Evolutionary conservation across 2,888 invertebrate species (phyloP).

Genomic region (Eupithecia pulchellata): DNA sequence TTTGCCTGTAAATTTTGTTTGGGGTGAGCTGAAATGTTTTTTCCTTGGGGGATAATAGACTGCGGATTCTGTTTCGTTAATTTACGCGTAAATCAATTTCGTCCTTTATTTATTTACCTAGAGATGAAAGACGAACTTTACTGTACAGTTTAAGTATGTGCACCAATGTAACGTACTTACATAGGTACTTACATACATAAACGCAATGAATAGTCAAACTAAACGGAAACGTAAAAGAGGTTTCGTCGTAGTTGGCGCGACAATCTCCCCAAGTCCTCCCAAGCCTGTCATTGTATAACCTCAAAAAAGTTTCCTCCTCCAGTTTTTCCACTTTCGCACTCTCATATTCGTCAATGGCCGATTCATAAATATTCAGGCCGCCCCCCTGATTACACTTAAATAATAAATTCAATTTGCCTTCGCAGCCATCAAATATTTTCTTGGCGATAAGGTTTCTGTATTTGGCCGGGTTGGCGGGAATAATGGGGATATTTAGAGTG

Average conservation of each 20-base stretch:
- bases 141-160: neutral
- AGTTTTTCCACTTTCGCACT: constrained; percentile 42
- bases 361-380: constrained; percentile 64
- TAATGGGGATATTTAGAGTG: constrained; percentile 83
- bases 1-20: constrained; percentile 46
- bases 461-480: constrained; percentile 74
- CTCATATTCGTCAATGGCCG: constrained; percentile 66
- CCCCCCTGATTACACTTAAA: constrained; percentile 74
- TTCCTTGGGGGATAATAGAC: constrained; percentile 39
- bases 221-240: constrained; percentile 26
- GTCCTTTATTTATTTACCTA: constrained; percentile 26
- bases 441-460: constrained; percentile 74
- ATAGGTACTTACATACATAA: too few relatives aligned
- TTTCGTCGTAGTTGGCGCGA: constrained; percentile 32
- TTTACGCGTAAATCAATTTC: constrained; percentile 38
- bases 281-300: constrained; percentile 40
- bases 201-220: constrained; percentile 27
- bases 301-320: constrained; percentile 41
- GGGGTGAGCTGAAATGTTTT: constrained; percentile 41
- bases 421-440: constrained; percentile 79
- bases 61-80: constrained; percentile 38
- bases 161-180: neutral
- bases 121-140: neutral
- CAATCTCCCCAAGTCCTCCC: constrained; percentile 46
- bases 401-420: constrained; percentile 82